Percentiles rank a stretch among this genome's conserved stretches.
Conservation (phyloP, 2,888 invertebrate species). For the Amblyjoppa proteus region DNA sequence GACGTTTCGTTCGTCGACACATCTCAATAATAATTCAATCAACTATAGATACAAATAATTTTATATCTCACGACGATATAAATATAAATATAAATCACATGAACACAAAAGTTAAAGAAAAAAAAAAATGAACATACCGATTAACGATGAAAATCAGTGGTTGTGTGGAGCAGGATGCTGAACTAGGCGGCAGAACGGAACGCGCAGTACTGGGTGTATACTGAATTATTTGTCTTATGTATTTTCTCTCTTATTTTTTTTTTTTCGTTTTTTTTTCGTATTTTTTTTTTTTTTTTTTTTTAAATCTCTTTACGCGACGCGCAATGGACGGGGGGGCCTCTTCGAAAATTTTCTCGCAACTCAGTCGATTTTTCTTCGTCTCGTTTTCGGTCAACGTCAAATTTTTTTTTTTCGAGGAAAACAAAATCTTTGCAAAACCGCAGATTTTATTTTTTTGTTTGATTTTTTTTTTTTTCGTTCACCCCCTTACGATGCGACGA, state of each 20-base stretch:
- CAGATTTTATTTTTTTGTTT: neutral
- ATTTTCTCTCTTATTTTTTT: slow-evolving; percentile 41
- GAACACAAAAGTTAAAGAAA: slow-evolving; percentile 81
- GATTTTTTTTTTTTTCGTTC: neutral
- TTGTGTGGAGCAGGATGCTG: slow-evolving; percentile 82
- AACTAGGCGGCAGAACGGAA: slow-evolving; percentile 73
- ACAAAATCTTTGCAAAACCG: neutral
- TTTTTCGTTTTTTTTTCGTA: neutral
- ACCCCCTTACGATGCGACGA: slow-evolving; percentile 14
- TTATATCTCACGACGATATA: slow-evolving; percentile 60
- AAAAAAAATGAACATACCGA: slow-evolving; percentile 84
- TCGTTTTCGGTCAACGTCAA: neutral
- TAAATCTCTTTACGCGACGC: slow-evolving; percentile 25
- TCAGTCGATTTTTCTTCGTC: neutral
- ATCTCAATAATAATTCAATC: slow-evolving; percentile 37
- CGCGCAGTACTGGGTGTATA: slow-evolving; percentile 66
- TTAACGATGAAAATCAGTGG: slow-evolving; percentile 85
- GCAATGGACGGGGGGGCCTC: slow-evolving; percentile 8
- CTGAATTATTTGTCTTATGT: slow-evolving; percentile 32
- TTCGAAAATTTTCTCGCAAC: slow-evolving; percentile 26
- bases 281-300: slow-evolving; percentile 5
- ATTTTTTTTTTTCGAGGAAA: neutral
- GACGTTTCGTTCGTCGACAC: slow-evolving; percentile 15
- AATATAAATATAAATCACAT: slow-evolving; percentile 74
- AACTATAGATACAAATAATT: slow-evolving; percentile 68